Evolutionary conservation across 1,140 invertebrate genomes (phyloP).

Genomic region (Aphidius ervi): DNA sequence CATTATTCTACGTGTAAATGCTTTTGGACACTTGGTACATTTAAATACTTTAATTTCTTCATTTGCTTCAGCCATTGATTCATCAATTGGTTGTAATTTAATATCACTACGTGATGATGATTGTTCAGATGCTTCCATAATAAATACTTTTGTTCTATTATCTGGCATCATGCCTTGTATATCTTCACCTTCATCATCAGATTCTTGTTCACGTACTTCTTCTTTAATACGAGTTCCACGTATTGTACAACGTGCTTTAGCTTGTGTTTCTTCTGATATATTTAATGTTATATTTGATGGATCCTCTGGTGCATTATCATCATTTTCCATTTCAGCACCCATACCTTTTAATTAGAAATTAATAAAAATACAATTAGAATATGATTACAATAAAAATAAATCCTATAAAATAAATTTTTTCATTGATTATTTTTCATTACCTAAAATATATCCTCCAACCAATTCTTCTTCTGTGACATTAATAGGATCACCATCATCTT

Average conservation of each 20-base stretch:
- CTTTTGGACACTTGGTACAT: constrained; percentile 57
- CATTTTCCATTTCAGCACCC: constrained; percentile 47
- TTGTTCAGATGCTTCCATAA: constrained; percentile 46
- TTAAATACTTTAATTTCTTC: constrained; percentile 55
- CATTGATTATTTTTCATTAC: constrained; percentile 18
- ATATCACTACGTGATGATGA: constrained; percentile 31
- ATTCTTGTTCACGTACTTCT: constrained; percentile 40
- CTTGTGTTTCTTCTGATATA: constrained; percentile 45
- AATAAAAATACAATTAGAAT: too few species aligned
- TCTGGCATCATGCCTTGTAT: constrained; percentile 41
- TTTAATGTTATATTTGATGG: constrained; percentile 53
- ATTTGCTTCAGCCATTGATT: constrained; percentile 38
- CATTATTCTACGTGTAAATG: constrained; percentile 56
- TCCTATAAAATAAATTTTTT: too few species aligned
- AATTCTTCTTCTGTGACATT: constrained; percentile 51
- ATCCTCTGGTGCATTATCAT: constrained; percentile 44
- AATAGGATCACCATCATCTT: constrained; percentile 45
- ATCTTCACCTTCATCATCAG: constrained; percentile 48
- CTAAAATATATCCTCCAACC: constrained; percentile 51
- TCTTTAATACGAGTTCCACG: constrained; percentile 49
- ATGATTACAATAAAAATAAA: too few species aligned
- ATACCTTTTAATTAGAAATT: constrained; percentile 32
- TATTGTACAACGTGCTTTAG: constrained; percentile 50
- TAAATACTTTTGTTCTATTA: constrained; percentile 47
- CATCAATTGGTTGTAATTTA: constrained; percentile 35